phyloP scores from a whole-genome alignment of 2,797 vertebrate genomes.

The Jordanella pulchra region DNA sequence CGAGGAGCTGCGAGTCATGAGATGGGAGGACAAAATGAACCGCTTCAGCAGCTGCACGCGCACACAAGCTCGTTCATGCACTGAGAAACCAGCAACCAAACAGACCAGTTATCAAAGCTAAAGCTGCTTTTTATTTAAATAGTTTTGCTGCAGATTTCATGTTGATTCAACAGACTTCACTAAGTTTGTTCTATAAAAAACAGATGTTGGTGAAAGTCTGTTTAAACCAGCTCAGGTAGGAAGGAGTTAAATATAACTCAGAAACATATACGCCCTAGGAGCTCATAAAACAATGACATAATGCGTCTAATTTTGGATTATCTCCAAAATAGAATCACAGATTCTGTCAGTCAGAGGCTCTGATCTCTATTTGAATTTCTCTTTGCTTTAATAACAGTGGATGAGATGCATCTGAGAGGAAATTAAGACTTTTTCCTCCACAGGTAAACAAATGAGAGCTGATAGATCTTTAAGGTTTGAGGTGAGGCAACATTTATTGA shows the following conservation, averaged over 20 bases:
- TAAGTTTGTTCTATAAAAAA: conserved; percentile 14
- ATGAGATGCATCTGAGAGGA: conserved; percentile 11
- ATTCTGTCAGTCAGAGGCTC: conserved; percentile 9
- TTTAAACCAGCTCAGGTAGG: background rate
- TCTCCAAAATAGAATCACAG: conserved; percentile 10
- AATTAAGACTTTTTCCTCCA: conserved; percentile 9
- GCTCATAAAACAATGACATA: conserved; percentile 3
- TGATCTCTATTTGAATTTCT: background rate
- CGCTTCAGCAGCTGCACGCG: conserved; percentile 31
- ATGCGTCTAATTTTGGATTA: background rate
- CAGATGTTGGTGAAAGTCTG: background rate
- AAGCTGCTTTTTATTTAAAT: background rate
- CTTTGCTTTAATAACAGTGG: conserved; percentile 3
- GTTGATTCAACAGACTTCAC: background rate
- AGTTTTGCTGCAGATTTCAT: background rate
- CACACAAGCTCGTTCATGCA: conserved; percentile 28
- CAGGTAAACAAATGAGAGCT: background rate
- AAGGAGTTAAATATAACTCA: background rate
- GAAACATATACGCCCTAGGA: background rate
- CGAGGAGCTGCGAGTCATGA: conserved; percentile 32
- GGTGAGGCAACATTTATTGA: background rate
- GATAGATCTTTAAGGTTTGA: background rate
- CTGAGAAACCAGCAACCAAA: background rate
- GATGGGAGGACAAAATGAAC: conserved; percentile 21
- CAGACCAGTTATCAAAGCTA: background rate